These are phyloP conservation scores for Acanthiza pusilla DNA, from an alignment of 2,797 vertebrate genomes.

Conservation along the genomic window DNA sequence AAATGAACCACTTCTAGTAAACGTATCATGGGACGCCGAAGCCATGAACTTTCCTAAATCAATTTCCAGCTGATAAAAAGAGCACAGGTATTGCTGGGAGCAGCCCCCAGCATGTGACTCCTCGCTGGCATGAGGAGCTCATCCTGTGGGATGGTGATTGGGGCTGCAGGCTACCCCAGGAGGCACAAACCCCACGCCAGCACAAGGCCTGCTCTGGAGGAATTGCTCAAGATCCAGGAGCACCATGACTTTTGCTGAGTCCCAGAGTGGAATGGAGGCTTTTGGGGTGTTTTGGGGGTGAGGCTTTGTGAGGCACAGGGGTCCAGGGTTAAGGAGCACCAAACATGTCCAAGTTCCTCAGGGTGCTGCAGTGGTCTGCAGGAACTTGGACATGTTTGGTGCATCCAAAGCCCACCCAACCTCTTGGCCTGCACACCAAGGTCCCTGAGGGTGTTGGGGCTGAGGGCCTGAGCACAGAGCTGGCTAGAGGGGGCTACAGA, in stretches of 20 bases:
- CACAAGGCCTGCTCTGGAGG: not conserved
- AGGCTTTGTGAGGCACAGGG: not conserved
- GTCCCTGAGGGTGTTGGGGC: not conserved
- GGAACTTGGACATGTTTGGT: not conserved
- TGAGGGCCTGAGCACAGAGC: not conserved
- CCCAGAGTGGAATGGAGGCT: rapidly evolving
- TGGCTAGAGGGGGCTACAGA: not conserved
- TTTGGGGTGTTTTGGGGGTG: not conserved
- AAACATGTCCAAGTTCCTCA: not conserved
- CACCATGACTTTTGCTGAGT: not conserved
- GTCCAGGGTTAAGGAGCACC: not conserved
- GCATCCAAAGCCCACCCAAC: not conserved
- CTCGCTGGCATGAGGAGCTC: not conserved
- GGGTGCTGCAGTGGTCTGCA: not conserved
- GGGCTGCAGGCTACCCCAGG: not conserved
- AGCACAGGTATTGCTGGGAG: slow-evolving; percentile 77
- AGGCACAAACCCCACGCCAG: not conserved
- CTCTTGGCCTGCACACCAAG: rapidly evolving
- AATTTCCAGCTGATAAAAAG: slow-evolving; percentile 84
- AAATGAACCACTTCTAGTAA: slow-evolving; percentile 61
- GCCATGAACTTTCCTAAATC: slow-evolving; percentile 79
- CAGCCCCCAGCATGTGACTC: not conserved
- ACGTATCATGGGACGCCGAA: not conserved
- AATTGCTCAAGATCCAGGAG: not conserved
- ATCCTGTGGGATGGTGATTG: rapidly evolving